Evolutionary conservation across 2,888 invertebrate species (phyloP), one percentile per base, ranked within the genome.

Genomic region (Chymomyza amoena): DNA sequence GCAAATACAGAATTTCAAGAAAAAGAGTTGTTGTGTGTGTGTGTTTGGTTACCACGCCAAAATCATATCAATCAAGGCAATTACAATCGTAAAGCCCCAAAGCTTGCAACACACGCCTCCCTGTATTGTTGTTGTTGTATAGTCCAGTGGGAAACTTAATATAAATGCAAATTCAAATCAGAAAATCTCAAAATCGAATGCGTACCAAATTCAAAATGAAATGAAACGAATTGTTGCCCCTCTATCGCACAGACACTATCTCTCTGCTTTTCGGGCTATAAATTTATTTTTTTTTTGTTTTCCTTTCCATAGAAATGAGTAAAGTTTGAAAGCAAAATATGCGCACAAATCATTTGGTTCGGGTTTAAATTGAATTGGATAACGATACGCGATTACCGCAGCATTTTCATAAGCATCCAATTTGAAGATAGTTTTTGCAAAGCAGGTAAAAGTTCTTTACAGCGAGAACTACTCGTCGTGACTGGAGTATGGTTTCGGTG

Each of bases 151-250:
- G 20, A 73, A 81, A 87, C 73, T 80, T 84, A 87, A 83, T 83
- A 84, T 83, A 83, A 87, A 83, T 83, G 83, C 87, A 83, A 83
- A 83, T 83, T 80, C 59, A 70, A 77, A 81, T 73, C 68, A 64
- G 64, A 65, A 75, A 74, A 73, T 74, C 76, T 80, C 50, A 51
- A 76, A 74, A 73, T 72, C 54, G 72, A 72, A 76, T 84, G 83
- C 87, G 87, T 84, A 80, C 69, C 81, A 83, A 84, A 85, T 87
- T 85, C 75, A 80, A 87, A 87, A 84, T 87, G 78, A 87, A 82
- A 76, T 80, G 86, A 85, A 84, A 74, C 83, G 83, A 87, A 82
- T 87, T 76, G 74, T 61, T 67, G 63, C 45, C 39, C 25, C 50
- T 25, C 36, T 32, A 1, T n/a, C n/a, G 2, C n/a, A 15, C 32